Conservation (phyloP, 2,113 vertebrate genomes). For the Sceloporus undulatus region DNA sequence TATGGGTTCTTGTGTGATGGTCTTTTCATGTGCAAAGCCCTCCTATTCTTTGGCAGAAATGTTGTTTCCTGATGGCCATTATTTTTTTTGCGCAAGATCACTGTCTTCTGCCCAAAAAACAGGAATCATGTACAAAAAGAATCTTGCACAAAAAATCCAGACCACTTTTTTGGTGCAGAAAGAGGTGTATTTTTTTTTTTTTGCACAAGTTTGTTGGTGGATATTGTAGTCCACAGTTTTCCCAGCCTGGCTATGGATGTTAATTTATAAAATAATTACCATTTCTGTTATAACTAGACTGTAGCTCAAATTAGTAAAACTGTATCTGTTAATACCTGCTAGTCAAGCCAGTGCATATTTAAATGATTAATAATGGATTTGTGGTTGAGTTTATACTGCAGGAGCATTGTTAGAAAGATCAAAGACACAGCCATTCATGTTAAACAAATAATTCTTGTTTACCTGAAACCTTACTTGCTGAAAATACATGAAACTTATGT, state of each 20-base stretch:
- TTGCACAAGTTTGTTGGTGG: no score
- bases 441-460: not conserved
- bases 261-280: not conserved
- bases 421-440: not conserved
- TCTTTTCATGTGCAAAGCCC: no score
- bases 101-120: no score
- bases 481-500: not conserved
- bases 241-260: not conserved
- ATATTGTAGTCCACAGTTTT: no score
- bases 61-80: no score
- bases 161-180: no score
- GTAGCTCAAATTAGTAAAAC: not conserved
- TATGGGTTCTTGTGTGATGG: no score
- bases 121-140: no score
- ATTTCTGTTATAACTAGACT: not conserved
- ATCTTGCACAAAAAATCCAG: no score
- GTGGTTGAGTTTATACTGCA: not conserved
- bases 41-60: no score
- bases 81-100: no score
- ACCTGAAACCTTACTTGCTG: not conserved
- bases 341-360: not conserved
- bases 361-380: not conserved
- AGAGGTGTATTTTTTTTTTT: no score
- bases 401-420: not conserved
- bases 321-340: not conserved